Evolutionary conservation across 2,888 invertebrate genomes (phyloP).

Genomic region (Melanophora roralis): DNA sequence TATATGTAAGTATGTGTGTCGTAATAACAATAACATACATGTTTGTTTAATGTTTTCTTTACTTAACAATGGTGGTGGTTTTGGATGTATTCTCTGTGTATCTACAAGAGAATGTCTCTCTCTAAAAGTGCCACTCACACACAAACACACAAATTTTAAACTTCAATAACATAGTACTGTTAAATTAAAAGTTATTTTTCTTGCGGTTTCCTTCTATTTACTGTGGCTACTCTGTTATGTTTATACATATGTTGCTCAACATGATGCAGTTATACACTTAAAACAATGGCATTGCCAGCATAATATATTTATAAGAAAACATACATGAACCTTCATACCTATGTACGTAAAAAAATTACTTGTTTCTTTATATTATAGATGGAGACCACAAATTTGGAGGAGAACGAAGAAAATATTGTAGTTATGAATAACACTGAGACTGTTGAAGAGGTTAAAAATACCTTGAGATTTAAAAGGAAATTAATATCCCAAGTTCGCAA

Average conservation of each 20-base stretch:
- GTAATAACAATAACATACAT: too few species aligned
- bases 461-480: conserved; percentile 54
- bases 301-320: not conserved
- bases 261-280: conserved; percentile 20
- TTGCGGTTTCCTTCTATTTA: not conserved
- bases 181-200: not conserved
- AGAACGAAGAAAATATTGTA: conserved; percentile 17
- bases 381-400: conserved; percentile 32
- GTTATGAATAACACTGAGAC: not conserved
- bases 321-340: too few species aligned
- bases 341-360: too few species aligned
- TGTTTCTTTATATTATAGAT: conserved; percentile 35
- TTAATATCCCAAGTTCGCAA: conserved; percentile 67
- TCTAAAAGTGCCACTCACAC: not conserved
- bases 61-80: conserved; percentile 10
- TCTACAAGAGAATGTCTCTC: not conserved
- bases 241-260: not conserved
- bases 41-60: not conserved
- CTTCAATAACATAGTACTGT: not conserved
- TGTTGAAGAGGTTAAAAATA: not conserved
- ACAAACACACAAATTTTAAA: conserved; percentile 2
- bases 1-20: too few species aligned
- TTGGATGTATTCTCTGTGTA: not conserved
- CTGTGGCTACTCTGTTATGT: not conserved
- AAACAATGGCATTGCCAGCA: not conserved